phyloP scores from a whole-genome alignment of 1,140 invertebrate genomes.

The Drosophila azteca region DNA sequence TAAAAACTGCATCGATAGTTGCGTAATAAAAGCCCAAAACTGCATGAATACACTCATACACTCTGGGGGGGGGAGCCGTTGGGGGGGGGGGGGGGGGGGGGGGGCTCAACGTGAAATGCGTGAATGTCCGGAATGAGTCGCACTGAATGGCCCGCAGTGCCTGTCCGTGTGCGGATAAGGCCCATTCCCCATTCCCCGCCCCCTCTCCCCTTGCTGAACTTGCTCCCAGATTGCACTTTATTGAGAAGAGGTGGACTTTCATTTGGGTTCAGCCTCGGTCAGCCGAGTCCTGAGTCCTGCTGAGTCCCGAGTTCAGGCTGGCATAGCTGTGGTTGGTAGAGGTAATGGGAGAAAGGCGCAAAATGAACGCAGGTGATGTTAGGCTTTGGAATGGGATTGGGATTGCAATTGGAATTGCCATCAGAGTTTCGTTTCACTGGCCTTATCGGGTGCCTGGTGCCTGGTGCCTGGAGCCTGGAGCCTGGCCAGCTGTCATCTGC shows the following conservation, averaged over 20 bases:
- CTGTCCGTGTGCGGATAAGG: slow-evolving; percentile 46
- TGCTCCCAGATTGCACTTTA: slow-evolving; percentile 46
- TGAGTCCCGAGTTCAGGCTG: slow-evolving; percentile 3
- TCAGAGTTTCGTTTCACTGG: slow-evolving; percentile 5
- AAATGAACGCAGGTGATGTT: slow-evolving; percentile 28
- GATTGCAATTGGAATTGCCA: slow-evolving; percentile 17
- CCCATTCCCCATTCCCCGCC: not conserved
- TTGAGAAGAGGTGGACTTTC: slow-evolving; percentile 48
- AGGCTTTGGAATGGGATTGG: too few relatives aligned
- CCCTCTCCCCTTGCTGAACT: slow-evolving; percentile 4
- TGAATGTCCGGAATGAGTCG: slow-evolving; percentile 10
- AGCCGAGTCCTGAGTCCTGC: not conserved
- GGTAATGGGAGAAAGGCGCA: slow-evolving; percentile 20
- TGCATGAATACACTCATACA: slow-evolving; percentile 28
- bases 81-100: too few relatives aligned
- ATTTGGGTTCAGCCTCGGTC: slow-evolving; percentile 15
- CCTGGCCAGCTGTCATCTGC: slow-evolving; percentile 26
- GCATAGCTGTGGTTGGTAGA: not conserved
- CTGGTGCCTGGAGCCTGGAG: slow-evolving; percentile 1
- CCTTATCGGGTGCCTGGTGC: slow-evolving; percentile 6
- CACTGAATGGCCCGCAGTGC: slow-evolving; percentile 17
- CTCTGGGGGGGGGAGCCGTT: not conserved
- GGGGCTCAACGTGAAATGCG: slow-evolving; percentile 12
- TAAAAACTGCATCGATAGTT: slow-evolving; percentile 35
- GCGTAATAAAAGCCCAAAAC: slow-evolving; percentile 46